Evolutionary conservation across 2,888 invertebrate species (phyloP).

Genomic region (Patella caerulea): DNA sequence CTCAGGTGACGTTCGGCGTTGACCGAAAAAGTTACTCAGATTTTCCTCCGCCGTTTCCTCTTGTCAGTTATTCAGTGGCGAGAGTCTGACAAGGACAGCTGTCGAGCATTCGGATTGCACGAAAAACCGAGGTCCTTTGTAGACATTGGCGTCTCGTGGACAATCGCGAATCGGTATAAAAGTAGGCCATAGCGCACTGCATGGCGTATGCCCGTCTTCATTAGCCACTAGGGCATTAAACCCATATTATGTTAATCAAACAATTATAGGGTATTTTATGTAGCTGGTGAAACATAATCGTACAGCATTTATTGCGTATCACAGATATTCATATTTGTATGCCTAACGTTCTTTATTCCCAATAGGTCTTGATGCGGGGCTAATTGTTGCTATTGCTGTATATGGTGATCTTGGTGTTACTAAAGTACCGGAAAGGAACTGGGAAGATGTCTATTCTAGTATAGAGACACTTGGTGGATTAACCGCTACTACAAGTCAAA

Average conservation of each 20-base stretch:
- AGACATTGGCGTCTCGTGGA: no score
- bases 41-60: no score
- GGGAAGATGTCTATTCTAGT: conserved; percentile 17
- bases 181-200: no score
- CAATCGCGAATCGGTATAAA: no score
- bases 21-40: no score
- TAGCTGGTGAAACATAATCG: not conserved
- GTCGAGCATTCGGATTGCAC: no score
- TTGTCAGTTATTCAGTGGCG: not conserved
- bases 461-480: conserved; percentile 21
- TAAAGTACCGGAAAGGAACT: not conserved
- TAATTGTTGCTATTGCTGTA: conserved; percentile 23
- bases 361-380: conserved; percentile 24
- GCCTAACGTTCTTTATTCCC: no score
- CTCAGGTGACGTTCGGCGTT: no score
- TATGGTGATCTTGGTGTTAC: conserved; percentile 22
- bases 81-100: not conserved
- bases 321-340: no score
- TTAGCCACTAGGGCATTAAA: not conserved
- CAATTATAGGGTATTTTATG: not conserved
- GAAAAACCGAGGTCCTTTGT: no score
- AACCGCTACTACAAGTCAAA: not conserved
- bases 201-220: no score
- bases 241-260: not conserved
- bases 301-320: not conserved